Conservation (phyloP, 2,113 vertebrate species). For the Bufo gargarizans region DNA sequence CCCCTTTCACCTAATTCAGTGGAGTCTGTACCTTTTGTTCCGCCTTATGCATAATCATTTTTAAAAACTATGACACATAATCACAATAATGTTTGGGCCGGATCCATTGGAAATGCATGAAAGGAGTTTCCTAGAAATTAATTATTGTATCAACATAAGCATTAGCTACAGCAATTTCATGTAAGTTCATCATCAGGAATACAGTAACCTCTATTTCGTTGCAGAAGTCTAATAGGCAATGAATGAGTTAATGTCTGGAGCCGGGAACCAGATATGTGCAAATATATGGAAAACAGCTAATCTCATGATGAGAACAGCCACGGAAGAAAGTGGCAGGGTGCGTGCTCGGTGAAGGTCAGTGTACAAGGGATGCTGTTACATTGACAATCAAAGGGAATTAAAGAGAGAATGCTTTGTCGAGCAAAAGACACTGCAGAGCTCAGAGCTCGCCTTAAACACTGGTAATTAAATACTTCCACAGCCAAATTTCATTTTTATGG, state of each 20-base stretch:
- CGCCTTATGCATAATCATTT: not conserved
- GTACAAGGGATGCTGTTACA: constrained; percentile 51
- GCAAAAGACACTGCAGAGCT: not conserved
- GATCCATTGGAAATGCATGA: not conserved
- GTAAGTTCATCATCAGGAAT: not conserved
- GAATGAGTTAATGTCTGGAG: constrained; percentile 43
- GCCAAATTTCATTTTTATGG: constrained; percentile 6
- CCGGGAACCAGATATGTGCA: constrained; percentile 15
- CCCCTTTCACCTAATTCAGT: not conserved
- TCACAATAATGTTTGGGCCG: not conserved
- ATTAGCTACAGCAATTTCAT: not conserved
- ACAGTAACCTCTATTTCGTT: not conserved
- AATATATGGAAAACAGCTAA: constrained; percentile 48
- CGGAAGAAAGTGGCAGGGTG: constrained; percentile 34
- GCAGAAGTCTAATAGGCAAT: not conserved
- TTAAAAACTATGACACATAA: not conserved
- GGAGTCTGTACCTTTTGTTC: not conserved
- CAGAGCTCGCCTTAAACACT: not conserved
- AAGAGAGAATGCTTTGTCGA: constrained; percentile 30
- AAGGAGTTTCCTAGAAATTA: not conserved
- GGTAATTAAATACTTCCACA: constrained; percentile 42
- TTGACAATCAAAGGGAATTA: constrained; percentile 46
- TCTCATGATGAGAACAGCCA: constrained; percentile 50
- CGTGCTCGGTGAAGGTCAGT: constrained; percentile 45
- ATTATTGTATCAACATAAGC: not conserved